phyloP scores from a whole-genome alignment of 2,113 vertebrate genomes.

The Vidua chalybeata region DNA sequence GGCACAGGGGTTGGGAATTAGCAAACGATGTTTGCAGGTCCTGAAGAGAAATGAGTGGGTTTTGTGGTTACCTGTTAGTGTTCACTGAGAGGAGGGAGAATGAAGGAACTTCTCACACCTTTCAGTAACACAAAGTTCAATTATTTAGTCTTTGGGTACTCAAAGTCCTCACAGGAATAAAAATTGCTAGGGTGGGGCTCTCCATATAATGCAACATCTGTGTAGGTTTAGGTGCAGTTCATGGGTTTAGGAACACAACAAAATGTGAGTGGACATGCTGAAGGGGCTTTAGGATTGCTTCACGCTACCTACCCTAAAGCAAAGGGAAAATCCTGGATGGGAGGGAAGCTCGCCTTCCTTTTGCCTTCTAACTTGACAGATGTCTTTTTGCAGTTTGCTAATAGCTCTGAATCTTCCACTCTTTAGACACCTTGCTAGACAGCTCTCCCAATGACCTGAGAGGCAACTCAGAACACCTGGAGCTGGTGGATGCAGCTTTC shows the following conservation, averaged over 20 bases:
- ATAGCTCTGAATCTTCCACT: background rate
- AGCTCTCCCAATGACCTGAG: slow-evolving; percentile 77
- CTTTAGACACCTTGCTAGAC: slow-evolving; percentile 75
- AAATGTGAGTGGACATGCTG: background rate
- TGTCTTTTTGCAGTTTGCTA: background rate
- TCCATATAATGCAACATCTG: background rate
- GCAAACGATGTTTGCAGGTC: accelerated
- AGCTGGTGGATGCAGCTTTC: slow-evolving; percentile 79
- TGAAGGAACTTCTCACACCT: background rate
- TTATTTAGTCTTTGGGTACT: accelerated
- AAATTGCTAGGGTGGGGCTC: background rate
- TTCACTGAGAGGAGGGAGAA: background rate
- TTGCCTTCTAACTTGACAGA: background rate
- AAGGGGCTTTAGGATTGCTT: background rate
- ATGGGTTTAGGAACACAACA: background rate
- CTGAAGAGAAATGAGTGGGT: background rate
- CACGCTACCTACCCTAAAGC: accelerated
- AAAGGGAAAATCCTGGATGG: background rate
- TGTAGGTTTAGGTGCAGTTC: background rate
- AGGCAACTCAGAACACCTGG: slow-evolving; percentile 63
- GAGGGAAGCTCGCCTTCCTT: background rate
- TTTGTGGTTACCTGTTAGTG: background rate
- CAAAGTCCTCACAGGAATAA: background rate
- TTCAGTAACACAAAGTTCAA: background rate
- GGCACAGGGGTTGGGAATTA: background rate